Evolutionary conservation across 2,888 invertebrate species (phyloP), one percentile per base, ranked within the genome.

Genomic region (Mythimna lalbum): DNA sequence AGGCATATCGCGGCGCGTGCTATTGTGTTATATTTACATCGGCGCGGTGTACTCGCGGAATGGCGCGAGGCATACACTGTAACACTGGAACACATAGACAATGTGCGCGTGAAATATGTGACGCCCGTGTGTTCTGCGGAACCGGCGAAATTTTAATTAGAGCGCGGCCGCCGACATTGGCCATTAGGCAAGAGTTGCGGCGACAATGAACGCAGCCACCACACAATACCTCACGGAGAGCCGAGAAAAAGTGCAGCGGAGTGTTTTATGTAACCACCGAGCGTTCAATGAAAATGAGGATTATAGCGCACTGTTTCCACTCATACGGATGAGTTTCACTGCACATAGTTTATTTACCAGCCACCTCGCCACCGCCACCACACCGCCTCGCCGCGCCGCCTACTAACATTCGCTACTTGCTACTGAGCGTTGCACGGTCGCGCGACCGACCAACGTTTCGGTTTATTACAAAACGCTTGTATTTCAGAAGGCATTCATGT

Each of bases 271-370:
- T 78, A 61, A 53, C 53, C 23, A 36, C 50, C 72, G 60, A 63
- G 76, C 63, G 73, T 78, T 83, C 73, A 84, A 83, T 86, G 79
- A 80, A 82, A 81, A 80, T 83, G 80, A 70, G 81, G 80, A 80
- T 82, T 83, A 81, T 69, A 74, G 78, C 80, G 80, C 84, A 81
- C 82, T 84, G 82, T 82, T 73, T 64, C 76, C 76, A 72, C 59
- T 33, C 55, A 21, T 36, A 57, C 61, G 60, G 52, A 66, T 33
- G 33, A 71, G 49, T 68, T 36, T 39, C 47, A 53, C 12, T 56
- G 65, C 52, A 47, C 47, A 63, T 55, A 49, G 60, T 71, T 68
- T 68, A 71, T 66, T 50, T 43, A 31, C 17, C 39, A 14, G 31
- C 43, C 31, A 21, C 23, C 61, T 17, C 36, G 4, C 36, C 43